Percentiles rank a stretch among this genome's conserved stretches.
phyloP scores from a whole-genome alignment of 1,140 invertebrate species.

The Pachypeltis micranthus region DNA sequence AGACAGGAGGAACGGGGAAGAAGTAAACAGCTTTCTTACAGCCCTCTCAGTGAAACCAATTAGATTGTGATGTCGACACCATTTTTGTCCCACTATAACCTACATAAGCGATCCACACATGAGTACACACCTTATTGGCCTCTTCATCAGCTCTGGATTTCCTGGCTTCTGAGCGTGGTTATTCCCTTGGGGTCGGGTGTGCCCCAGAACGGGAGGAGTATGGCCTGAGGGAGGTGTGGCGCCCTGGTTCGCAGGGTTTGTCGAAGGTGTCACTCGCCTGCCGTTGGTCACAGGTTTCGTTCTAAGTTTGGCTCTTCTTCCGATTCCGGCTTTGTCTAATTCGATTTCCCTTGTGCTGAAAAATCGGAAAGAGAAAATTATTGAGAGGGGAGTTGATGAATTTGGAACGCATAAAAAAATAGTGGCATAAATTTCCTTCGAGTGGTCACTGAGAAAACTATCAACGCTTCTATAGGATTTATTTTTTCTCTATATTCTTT shows the following conservation, averaged over 20 bases:
- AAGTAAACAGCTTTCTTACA: slow-evolving; percentile 25
- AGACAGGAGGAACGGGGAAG: too few relatives aligned
- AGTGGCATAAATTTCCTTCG: too few relatives aligned
- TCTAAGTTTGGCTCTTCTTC: slow-evolving; percentile 66
- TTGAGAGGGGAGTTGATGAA: too few relatives aligned
- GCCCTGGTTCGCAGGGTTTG: slow-evolving; percentile 27
- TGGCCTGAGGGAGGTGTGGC: slow-evolving; percentile 25
- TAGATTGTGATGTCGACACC: too few relatives aligned
- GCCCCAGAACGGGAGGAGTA: slow-evolving; percentile 18
- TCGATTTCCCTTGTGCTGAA: slow-evolving; percentile 81
- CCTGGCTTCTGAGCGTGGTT: slow-evolving; percentile 27
- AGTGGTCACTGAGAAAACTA: too few relatives aligned
- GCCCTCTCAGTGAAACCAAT: too few relatives aligned
- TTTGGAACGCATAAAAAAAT: too few relatives aligned
- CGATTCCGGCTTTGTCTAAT: slow-evolving; percentile 73
- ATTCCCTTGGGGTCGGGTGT: slow-evolving; percentile 24
- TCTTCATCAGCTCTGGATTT: slow-evolving; percentile 51
- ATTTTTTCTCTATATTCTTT: too few relatives aligned
- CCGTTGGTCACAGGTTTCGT: slow-evolving; percentile 27
- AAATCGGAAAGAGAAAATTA: slow-evolving; percentile 26
- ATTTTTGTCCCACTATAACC: too few relatives aligned
- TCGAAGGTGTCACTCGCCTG: slow-evolving; percentile 21
- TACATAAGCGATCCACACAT: too few relatives aligned
- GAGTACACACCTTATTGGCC: slow-evolving; percentile 62
- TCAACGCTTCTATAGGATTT: too few relatives aligned